Evolutionary conservation across 2,113 vertebrate species (phyloP), one percentile per base, ranked within the genome.

Genomic region (Baryphthengus martii): DNA sequence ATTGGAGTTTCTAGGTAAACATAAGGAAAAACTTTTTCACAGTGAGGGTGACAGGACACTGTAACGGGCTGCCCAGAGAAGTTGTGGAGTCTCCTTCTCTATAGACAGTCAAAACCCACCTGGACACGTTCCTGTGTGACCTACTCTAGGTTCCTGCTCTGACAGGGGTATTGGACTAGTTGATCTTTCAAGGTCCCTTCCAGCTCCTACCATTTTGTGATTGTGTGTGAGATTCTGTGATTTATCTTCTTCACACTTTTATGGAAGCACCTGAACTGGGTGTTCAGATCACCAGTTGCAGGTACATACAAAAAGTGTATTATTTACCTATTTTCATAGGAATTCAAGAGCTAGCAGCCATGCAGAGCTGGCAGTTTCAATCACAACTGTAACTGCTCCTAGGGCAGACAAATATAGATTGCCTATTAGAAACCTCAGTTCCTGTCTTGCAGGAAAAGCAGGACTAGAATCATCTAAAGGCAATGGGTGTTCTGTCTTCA

Each of bases 211-310:
- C n/a, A n/a, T n/a, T n/a, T n/a, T n/a, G n/a, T n/a, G n/a, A n/a
- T n/a, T n/a, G n/a, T n/a, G n/a, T n/a, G n/a, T n/a, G n/a, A n/a
- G n/a, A n/a, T n/a, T n/a, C n/a, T n/a, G n/a, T n/a, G n/a, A 28
- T 42, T 33, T 3, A 13, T 63, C 67, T 75, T 59, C 19, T 68
- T 85, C 31, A 11, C 4, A 10, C 13, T 66, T 83, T 61, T 50
- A 42, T 2, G 1, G 25, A 86, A 74, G 3, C 13, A 62, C 13
- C 15, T 45, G 31, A 42, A 28, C 2, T 15, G 17, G 2, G 1
- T 68, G 17, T 79, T 94, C 50, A 81, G 28, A 44, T 28, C 26
- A 39, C 15, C 26, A 56, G 9, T 11, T 62, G 10, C 16, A 42
- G 23, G 31, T 40, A 24, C 26, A 20, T 37, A 50, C 8, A 50